These are phyloP conservation scores for Neogale vison DNA, from an alignment of 2,113 vertebrate genomes.

Conservation along the genomic window DNA sequence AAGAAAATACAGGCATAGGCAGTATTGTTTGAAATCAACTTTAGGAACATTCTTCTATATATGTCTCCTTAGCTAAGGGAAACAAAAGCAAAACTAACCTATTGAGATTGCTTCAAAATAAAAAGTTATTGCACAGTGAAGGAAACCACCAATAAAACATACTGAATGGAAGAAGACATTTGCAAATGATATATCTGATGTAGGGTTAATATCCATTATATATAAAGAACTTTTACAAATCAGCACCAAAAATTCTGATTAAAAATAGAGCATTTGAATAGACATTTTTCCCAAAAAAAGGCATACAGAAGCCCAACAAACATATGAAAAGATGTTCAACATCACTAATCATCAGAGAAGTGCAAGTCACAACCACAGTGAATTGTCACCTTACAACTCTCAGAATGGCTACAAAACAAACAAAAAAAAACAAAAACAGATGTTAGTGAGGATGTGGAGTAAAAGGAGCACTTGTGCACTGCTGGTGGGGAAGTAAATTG, in stretches of 20 bases:
- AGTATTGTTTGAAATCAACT: too few species aligned
- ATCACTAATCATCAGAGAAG: too few species aligned
- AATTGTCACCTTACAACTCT: not conserved
- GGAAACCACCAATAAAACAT: not conserved
- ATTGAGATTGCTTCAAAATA: too few species aligned
- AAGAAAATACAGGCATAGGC: too few species aligned
- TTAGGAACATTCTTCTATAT: too few species aligned
- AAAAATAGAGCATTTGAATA: not conserved
- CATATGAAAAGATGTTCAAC: too few species aligned
- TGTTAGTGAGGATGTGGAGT: not conserved
- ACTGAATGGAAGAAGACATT: not conserved
- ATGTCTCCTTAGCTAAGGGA: too few species aligned
- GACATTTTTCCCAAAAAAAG: not conserved
- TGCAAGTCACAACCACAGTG: not conserved
- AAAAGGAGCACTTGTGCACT: not conserved
- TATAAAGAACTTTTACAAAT: not conserved
- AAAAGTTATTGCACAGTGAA: not conserved
- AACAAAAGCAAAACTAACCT: too few species aligned
- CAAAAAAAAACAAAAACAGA: not conserved
- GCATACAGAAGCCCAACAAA: too few species aligned
- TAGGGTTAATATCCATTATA: too few species aligned
- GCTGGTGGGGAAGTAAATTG: not conserved
- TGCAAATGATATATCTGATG: not conserved
- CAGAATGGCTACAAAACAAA: not conserved
- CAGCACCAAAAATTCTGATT: not conserved